These are phyloP conservation scores for Chelon labrosus DNA, from an alignment of 2,797 vertebrate genomes.

Conservation along the genomic window DNA sequence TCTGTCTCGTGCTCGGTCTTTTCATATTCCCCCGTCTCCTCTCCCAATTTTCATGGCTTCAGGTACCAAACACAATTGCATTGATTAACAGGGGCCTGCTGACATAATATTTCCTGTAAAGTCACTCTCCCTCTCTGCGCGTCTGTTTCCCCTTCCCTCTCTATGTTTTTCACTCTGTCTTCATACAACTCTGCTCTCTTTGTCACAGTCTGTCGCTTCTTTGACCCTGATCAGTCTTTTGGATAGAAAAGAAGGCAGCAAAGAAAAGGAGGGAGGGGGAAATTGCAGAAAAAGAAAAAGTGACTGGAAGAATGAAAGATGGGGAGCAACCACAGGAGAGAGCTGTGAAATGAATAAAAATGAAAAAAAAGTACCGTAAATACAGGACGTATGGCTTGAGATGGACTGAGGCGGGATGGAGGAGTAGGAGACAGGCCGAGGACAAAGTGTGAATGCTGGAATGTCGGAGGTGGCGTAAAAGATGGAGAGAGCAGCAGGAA, in stretches of 20 bases:
- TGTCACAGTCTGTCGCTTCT: conserved; percentile 71
- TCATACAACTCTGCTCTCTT: conserved; percentile 48
- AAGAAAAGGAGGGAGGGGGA: conserved; percentile 27
- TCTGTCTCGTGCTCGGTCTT: conserved; percentile 54
- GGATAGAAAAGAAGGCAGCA: conserved; percentile 49
- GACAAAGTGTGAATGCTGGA: conserved; percentile 27
- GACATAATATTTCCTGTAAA: conserved; percentile 78
- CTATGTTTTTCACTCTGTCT: conserved; percentile 48
- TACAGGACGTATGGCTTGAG: conserved; percentile 18
- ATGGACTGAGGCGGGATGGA: conserved; percentile 34
- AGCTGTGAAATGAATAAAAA: conserved; percentile 41
- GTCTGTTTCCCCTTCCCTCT: conserved; percentile 38
- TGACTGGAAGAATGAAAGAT: conserved; percentile 55
- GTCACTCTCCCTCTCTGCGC: conserved; percentile 44
- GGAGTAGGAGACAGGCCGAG: conserved; percentile 36
- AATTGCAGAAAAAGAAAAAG: conserved; percentile 26
- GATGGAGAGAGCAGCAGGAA: conserved; percentile 76
- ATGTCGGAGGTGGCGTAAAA: conserved; percentile 64
- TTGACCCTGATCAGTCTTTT: conserved; percentile 81
- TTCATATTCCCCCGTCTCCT: conserved; percentile 69
- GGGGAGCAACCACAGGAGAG: conserved; percentile 27
- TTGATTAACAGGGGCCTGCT: conserved; percentile 78
- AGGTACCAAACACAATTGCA: conserved; percentile 80
- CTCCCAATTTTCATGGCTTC: conserved; percentile 78
- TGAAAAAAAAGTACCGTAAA: conserved; percentile 42